Evolutionary conservation across 2,888 invertebrate species (phyloP), one percentile per base, ranked within the genome.

Genomic region (Drosophila lacicola): DNA sequence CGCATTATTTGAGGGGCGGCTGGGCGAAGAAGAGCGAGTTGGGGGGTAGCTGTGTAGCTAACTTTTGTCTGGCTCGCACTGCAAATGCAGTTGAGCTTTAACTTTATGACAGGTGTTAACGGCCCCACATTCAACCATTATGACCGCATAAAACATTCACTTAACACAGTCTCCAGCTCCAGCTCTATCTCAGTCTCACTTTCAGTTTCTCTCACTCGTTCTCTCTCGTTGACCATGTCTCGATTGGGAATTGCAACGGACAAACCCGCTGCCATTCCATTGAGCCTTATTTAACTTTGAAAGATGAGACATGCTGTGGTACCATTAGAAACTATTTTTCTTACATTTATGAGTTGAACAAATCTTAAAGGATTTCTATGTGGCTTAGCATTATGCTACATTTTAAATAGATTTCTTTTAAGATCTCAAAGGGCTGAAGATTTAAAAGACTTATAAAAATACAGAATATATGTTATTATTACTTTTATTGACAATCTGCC

Each of bases 21-120:
- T 57, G 9, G 9, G n/a, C 6, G 2, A n/a, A 2, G 14, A 0
- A 17, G 17, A 17, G 17, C 17, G 17, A 17, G 17, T 17, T 17
- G 17, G 4, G 14, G 42, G 50, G 39, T n/a, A 47, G 36, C 74
- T 44, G 42, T 9, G 34, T 29, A 49, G 57, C 25, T 39, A 37
- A 45, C 37, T 49, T 33, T 53, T 47, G 47, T 33, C 36, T 36
- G 49, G 29, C 42, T 36, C 42, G 29, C 69, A 58, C 37, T 75
- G 78, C 63, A 78, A 74, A 75, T 75, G 75, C 78, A 75, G 75
- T 78, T 75, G 70, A 78, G 70, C 75, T 69, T 78, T 74, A 75
- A 78, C 77, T 79, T 85, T 85, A 85, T 80, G 86, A 66, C 86
- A 85, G 85, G 86, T 80, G 86, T 76, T 79, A 80, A 76, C 64